Percentiles rank a stretch among this genome's conserved stretches.
Evolutionary conservation across 1,140 invertebrate species (phyloP).

Genomic region (Dendroctonus ponderosae): DNA sequence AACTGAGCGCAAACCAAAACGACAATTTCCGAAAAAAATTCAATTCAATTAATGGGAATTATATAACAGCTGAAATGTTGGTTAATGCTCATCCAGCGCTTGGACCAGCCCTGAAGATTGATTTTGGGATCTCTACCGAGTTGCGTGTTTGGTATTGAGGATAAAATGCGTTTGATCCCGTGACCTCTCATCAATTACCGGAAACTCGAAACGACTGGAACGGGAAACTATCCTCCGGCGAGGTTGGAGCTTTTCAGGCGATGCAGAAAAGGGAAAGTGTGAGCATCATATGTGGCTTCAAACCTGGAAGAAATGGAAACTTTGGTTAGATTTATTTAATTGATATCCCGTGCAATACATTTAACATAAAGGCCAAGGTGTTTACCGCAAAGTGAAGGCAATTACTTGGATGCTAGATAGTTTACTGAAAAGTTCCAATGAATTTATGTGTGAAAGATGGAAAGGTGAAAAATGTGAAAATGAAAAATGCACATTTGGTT

Average conservation of each 20-base stretch:
- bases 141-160: slow-evolving; percentile 35
- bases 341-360: too few relatives aligned
- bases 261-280: neutral
- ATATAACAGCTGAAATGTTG: slow-evolving; percentile 17
- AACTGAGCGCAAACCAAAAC: neutral
- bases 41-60: slow-evolving; percentile 36
- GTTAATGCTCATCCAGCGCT: slow-evolving; percentile 41
- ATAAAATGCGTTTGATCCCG: slow-evolving; percentile 26
- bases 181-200: slow-evolving; percentile 43
- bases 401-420: too few relatives aligned
- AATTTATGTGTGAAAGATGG: too few relatives aligned
- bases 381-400: too few relatives aligned
- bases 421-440: too few relatives aligned
- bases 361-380: too few relatives aligned
- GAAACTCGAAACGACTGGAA: slow-evolving; percentile 11
- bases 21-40: slow-evolving; percentile 5
- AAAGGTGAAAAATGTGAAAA: too few relatives aligned
- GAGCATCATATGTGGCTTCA: neutral
- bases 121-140: slow-evolving; percentile 42
- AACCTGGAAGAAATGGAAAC: neutral
- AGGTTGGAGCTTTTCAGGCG: slow-evolving; percentile 1
- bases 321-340: too few relatives aligned
- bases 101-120: slow-evolving; percentile 42
- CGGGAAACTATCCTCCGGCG: slow-evolving; percentile 12
- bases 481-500: too few relatives aligned